phyloP scores from a whole-genome alignment of 2,113 vertebrate species.

The Gadus macrocephalus region DNA sequence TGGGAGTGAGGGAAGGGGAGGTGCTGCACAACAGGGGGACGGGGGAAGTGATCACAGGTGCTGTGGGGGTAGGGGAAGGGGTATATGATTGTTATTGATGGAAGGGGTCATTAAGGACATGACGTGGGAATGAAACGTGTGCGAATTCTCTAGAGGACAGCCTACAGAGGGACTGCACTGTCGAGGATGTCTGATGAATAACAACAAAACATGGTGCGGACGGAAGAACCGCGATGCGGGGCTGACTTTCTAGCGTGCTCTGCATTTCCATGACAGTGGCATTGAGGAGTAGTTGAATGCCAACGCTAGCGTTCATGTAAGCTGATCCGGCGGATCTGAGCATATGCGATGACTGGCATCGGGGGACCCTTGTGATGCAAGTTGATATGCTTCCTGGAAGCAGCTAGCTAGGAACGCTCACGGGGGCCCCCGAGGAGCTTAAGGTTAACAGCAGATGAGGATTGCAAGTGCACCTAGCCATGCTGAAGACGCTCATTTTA shows the following conservation, averaged over 20 bases:
- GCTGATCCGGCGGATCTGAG: background rate
- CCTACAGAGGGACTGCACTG: background rate
- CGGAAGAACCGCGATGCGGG: background rate
- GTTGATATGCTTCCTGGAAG: background rate
- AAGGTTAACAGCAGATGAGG: background rate
- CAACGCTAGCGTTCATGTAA: too few relatives aligned
- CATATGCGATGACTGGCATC: background rate
- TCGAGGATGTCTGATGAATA: background rate
- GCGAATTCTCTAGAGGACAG: background rate
- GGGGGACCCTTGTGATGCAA: background rate
- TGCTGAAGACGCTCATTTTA: slow-evolving; percentile 87
- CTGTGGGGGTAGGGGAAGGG: background rate
- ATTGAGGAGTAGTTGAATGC: too few relatives aligned
- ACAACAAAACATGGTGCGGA: background rate
- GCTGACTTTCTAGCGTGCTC: background rate
- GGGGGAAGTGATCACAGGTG: background rate
- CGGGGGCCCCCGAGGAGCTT: background rate
- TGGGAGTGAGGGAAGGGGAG: slow-evolving; percentile 37
- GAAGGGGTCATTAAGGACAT: background rate
- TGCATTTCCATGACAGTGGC: too few relatives aligned
- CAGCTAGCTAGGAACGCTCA: background rate
- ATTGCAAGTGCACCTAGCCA: slow-evolving; percentile 23
- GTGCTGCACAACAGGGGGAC: background rate
- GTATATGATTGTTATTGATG: background rate
- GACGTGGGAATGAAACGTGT: background rate